phyloP scores from a whole-genome alignment of 1,140 invertebrate species.

The Caenorhabditis elegans region WBcel235 BX284605.5:7389001-7389500 shows the following conservation, averaged over 20 bases:
- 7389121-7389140: no score
- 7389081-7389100: no score
- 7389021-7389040: no score
- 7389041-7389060: no score
- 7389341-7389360: slow-evolving; percentile 79
- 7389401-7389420: slow-evolving; percentile 46
- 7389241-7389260: slow-evolving; percentile 64
- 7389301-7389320: slow-evolving; percentile 75
- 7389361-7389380: slow-evolving; percentile 11
- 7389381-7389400: slow-evolving; percentile 23
- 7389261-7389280: slow-evolving; percentile 66
- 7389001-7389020: no score
- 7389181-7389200: slow-evolving; percentile 63
- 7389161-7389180: slow-evolving; percentile 55
- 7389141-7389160: no score
- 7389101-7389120: no score
- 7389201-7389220: slow-evolving; percentile 52
- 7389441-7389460: slow-evolving; percentile 44
- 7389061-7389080: no score
- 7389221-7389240: slow-evolving; percentile 51
- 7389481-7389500: slow-evolving; percentile 32
- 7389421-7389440: slow-evolving; percentile 49
- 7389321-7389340: slow-evolving; percentile 90
- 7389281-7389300: slow-evolving; percentile 62
- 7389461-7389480: slow-evolving; percentile 3